Base-by-base conservation (phyloP, 2,113 vertebrate genomes). In the Lates calcarifer region DNA sequence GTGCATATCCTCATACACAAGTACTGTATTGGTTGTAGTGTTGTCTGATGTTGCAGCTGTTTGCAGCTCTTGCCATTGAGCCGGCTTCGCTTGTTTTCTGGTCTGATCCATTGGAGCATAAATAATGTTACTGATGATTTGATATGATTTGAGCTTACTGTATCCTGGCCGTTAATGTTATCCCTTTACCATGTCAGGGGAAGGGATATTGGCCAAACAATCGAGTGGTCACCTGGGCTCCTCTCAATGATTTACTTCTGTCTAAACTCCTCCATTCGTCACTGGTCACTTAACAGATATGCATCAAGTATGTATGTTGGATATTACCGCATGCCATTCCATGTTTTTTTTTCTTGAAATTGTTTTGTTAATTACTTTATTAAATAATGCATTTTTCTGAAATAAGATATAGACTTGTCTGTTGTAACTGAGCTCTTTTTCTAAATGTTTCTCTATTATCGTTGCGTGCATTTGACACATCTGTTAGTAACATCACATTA, bases 301-400 rank as follows among this genome's bases (percentile, higher is more conserved):
- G 53, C 85, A 85, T 83, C 68, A 75, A 84, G 65, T 81, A 90
- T 87, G 84, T 91, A 86, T 84, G 78, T 84, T 90, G 80, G 72
- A 88, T 90, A 88, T 91, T 81, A 90, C 74, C 9, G 82, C 91
- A 92, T 89, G 91, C 64, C 85, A 77, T 92, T 94, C 87, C 85
- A 87, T 92, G 58, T 89, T 80, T 84, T 71, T 7, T 65, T 65
- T 26, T 60, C 6, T 28, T 87, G 74, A 55, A 51, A 67, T 61
- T 78, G 24, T 86, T 66, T 90, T 91, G 67, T 85, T 85, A 55
- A 84, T 90, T 87, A 72, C 88, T 90, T 90, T 87, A 91, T 90
- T 93, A 91, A 93, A 92, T 81, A 85, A 88, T 86, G 72, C 85
- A 76, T 49, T 85, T 86, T 85, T 91, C 86, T 81, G 77, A 85